Evolutionary conservation across 2,113 vertebrate species (phyloP).

Genomic region (Baryphthengus martii): DNA sequence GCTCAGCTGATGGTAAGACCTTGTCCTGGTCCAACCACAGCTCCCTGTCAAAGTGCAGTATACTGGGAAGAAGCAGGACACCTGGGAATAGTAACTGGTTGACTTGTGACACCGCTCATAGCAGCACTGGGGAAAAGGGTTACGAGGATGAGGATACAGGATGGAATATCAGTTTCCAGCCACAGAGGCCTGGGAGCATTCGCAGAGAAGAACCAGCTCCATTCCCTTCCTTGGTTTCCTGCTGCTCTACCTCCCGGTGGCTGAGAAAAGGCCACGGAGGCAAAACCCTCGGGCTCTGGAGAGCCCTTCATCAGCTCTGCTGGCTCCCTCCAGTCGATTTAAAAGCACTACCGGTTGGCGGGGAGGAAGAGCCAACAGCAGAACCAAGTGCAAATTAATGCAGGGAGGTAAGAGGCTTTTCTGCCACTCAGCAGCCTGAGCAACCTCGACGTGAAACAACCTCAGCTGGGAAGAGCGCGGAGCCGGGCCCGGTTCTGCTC

Average conservation of each 20-base stretch:
- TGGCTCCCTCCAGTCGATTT: constrained; percentile 9
- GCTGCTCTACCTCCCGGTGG: neutral
- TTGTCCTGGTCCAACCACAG: neutral
- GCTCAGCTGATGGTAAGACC: neutral
- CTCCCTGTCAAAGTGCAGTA: neutral
- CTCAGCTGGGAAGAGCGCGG: neutral
- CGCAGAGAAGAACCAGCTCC: neutral
- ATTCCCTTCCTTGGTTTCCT: neutral
- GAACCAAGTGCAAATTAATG: neutral
- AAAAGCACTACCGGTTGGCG: neutral
- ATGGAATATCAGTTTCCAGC: neutral
- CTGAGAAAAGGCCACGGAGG: neutral
- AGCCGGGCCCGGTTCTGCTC: neutral
- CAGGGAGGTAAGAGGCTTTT: neutral
- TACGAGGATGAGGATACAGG: neutral
- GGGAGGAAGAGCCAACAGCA: neutral
- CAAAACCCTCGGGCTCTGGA: neutral
- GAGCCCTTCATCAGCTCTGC: neutral
- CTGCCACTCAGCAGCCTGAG: neutral
- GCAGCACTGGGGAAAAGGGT: fast-evolving
- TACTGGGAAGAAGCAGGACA: neutral
- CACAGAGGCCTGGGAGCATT: neutral
- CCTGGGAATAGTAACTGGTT: neutral
- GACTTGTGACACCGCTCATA: neutral
- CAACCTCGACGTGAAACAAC: neutral